Evolutionary conservation across 2,113 vertebrate genomes (phyloP).

Genomic region (Toxotes jaculatrix): DNA sequence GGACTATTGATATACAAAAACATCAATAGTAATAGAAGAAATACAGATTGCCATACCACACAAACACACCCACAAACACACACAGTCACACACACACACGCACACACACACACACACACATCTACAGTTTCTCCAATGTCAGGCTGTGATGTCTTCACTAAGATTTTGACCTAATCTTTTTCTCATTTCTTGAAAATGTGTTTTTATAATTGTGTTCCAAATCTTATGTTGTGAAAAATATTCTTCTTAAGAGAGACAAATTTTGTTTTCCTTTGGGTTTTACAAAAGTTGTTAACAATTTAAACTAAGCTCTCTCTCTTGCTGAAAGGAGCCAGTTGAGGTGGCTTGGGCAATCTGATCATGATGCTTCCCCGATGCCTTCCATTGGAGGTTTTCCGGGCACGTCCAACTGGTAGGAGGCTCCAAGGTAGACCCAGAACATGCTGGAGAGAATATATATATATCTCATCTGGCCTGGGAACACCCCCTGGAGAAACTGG

Average conservation of each 20-base stretch:
- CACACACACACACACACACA: neutral
- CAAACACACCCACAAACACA: too few species aligned
- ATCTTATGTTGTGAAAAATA: neutral
- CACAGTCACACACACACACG: neutral
- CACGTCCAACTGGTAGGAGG: neutral
- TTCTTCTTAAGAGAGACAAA: neutral
- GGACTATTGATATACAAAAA: conserved; percentile 27
- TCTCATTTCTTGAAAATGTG: neutral
- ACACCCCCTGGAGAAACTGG: neutral
- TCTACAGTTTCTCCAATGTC: neutral
- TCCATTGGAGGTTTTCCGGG: neutral
- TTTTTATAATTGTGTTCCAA: neutral
- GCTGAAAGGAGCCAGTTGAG: neutral
- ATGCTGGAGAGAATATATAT: neutral
- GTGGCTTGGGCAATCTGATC: neutral
- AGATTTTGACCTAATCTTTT: neutral
- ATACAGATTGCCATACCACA: neutral
- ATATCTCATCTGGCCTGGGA: neutral
- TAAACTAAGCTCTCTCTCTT: too few species aligned
- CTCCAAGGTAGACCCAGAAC: neutral
- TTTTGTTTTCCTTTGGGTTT: too few species aligned
- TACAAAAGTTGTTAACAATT: neutral
- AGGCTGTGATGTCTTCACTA: neutral
- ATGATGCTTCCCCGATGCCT: neutral
- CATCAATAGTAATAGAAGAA: conserved; percentile 37